Base-by-base conservation (phyloP, 1,140 invertebrate species). In the Diuraphis noxia region DNA sequence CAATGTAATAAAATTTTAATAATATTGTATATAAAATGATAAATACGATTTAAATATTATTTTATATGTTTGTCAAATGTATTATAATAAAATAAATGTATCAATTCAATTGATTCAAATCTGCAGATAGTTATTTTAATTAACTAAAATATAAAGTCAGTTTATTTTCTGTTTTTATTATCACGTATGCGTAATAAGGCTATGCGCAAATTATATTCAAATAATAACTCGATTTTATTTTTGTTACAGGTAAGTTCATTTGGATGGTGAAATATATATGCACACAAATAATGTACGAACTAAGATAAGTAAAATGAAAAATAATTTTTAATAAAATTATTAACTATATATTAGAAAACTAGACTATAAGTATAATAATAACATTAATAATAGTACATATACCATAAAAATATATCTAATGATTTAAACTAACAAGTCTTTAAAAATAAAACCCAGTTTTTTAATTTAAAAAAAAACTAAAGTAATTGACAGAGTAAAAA, bases 171-270 rank as follows among this genome's bases (percentile, higher is more conserved):
- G 34, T 36, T 79, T 36, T 36, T 21, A 63, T n/a, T 17, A 17
- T 63, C 1, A 30, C 13, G 52, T 72, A 17, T 34, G n/a, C 6
- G 30, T 30, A 0, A 0, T 56, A 2, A 56, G 7, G 30, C 49
- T 56, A 1, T 30, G n/a, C 17, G 21, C 17, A 19, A 36, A 77
- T 5, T 0, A 36, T 79, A 25, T 40, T n/a, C 23, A n/a, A 84
- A 30, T 30, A 84, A 38, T 43, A 43, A 43, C n/a, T 34, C 21
- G 23, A 36, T 85, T 41, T 30, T 84, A 7, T 34, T 84, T 85
- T 85, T 85, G 41, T 85, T 85, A 23, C 21, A 85, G 84, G 84
- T 85, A 49, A 85, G 84, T 85, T n/a, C 21, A n/a, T 49, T 49
- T 49, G 84, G 34, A 23, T 9, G 19, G 17, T 49, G 84, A 5